Percentiles rank a stretch among this genome's conserved stretches.
Conservation (phyloP, 1,140 invertebrate genomes). For the Drosophila yakuba region DNA sequence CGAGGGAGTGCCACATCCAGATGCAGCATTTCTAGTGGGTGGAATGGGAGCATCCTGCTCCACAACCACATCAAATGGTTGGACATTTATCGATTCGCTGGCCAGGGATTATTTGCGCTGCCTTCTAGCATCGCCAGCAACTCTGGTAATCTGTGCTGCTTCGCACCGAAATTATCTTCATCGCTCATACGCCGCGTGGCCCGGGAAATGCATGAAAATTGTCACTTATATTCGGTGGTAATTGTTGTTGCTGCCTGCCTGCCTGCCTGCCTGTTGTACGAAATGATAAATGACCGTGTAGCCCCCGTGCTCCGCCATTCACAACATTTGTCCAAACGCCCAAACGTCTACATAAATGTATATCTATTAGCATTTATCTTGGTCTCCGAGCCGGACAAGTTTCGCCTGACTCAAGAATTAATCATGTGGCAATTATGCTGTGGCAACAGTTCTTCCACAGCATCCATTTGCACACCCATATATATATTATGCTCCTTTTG, state of each 20-base stretch:
- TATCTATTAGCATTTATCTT: slow-evolving; percentile 61
- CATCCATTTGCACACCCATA: slow-evolving; percentile 12
- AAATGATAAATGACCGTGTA: slow-evolving; percentile 65
- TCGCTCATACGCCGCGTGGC: slow-evolving; percentile 68
- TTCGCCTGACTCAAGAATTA: slow-evolving; percentile 55
- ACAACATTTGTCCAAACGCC: slow-evolving; percentile 44
- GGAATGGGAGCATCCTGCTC: not conserved
- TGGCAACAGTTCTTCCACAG: slow-evolving; percentile 41
- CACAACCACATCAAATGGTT: slow-evolving; percentile 17
- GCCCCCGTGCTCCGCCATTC: slow-evolving; percentile 22
- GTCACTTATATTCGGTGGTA: slow-evolving; percentile 68
- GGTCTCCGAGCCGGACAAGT: slow-evolving; percentile 40
- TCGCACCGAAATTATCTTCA: slow-evolving; percentile 53
- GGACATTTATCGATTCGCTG: slow-evolving; percentile 61
- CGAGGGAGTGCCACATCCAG: slow-evolving; percentile 29
- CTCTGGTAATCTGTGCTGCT: slow-evolving; percentile 21
- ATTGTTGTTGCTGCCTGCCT: slow-evolving; percentile 48
- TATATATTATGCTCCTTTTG: slow-evolving; percentile 3
- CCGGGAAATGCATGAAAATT: slow-evolving; percentile 69
- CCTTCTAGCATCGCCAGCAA: not conserved
- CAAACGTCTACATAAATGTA: slow-evolving; percentile 55
- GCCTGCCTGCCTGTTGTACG: slow-evolving; percentile 25
- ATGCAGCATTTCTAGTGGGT: slow-evolving; percentile 12
- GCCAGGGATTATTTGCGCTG: slow-evolving; percentile 11
- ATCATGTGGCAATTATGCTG: slow-evolving; percentile 65